Percentiles rank a stretch among this genome's conserved stretches.
phyloP scores from a whole-genome alignment of 2,797 vertebrate genomes.

The Sebastes reedi region DNA sequence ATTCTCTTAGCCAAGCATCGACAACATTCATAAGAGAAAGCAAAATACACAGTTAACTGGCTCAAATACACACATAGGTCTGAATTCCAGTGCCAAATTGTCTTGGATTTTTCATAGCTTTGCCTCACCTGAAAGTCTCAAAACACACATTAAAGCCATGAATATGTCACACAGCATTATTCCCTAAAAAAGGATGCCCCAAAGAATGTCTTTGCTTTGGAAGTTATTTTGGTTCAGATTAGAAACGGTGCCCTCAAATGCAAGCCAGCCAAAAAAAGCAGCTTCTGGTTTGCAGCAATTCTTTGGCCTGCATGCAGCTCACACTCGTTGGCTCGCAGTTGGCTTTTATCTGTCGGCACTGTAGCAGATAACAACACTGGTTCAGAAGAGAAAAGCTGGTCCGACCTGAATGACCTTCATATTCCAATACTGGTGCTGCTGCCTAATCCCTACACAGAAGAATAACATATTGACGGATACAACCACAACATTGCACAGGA shows the following conservation, averaged over 20 bases:
- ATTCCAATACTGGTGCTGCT: conserved; percentile 30
- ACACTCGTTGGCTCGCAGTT: conserved; percentile 29
- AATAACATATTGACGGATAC: conserved; percentile 34
- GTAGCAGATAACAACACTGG: conserved; percentile 63
- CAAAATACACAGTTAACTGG: neutral
- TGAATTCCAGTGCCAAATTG: conserved; percentile 9
- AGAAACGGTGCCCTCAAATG: conserved; percentile 32
- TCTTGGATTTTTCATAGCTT: conserved; percentile 32
- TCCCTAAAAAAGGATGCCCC: conserved; percentile 27
- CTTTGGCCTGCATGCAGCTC: conserved; percentile 28
- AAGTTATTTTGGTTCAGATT: conserved; percentile 48
- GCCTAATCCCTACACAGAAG: conserved; percentile 33
- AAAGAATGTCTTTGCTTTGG: conserved; percentile 34
- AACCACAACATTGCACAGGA: conserved; percentile 1
- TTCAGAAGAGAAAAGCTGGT: conserved; percentile 56
- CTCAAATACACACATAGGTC: neutral
- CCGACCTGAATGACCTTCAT: conserved; percentile 67
- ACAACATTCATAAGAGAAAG: neutral
- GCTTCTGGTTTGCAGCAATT: conserved; percentile 22
- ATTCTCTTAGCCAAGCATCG: conserved; percentile 4
- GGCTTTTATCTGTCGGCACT: conserved; percentile 59
- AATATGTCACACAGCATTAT: conserved; percentile 12
- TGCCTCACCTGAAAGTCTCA: conserved; percentile 37
- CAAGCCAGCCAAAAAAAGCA: conserved; percentile 49
- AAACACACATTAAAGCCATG: neutral